phyloP scores from a whole-genome alignment of 2,888 invertebrate species.

The Andrena flavipes region DNA sequence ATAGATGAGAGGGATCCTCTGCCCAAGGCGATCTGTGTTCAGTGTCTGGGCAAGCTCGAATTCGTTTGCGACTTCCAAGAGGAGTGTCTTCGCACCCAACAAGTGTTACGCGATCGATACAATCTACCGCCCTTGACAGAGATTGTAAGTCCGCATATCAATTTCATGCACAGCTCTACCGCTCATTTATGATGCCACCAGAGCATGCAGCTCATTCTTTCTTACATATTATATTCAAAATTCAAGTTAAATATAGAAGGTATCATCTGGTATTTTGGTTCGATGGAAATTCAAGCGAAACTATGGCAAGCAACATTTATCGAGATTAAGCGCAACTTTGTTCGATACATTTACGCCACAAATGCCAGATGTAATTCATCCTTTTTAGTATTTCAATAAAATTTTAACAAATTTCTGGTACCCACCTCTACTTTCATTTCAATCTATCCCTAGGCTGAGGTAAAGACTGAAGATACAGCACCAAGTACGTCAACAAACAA shows the following conservation, averaged over 20 bases:
- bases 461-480: slow-evolving; percentile 76
- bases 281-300: neutral
- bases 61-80: slow-evolving; percentile 85
- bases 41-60: slow-evolving; percentile 84
- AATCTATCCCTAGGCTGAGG: slow-evolving; percentile 74
- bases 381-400: slow-evolving; percentile 14
- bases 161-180: slow-evolving; percentile 73
- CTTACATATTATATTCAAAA: slow-evolving; percentile 17
- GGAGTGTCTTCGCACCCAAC: slow-evolving; percentile 84
- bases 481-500: slow-evolving; percentile 76
- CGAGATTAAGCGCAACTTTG: neutral
- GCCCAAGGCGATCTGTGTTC: slow-evolving; percentile 84
- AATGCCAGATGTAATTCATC: slow-evolving; percentile 42
- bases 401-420: slow-evolving; percentile 55
- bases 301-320: neutral
- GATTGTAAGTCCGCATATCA: slow-evolving; percentile 80
- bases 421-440: slow-evolving; percentile 75
- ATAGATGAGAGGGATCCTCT: slow-evolving; percentile 84
- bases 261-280: slow-evolving; percentile 40
- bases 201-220: slow-evolving; percentile 47
- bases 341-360: slow-evolving; percentile 2
- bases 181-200: slow-evolving; percentile 60
- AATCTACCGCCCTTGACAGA: slow-evolving; percentile 82
- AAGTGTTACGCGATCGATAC: slow-evolving; percentile 82
- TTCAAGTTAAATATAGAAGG: slow-evolving; percentile 20